Base-by-base conservation (phyloP, 2,797 vertebrate genomes). In the Champsocephalus esox region DNA sequence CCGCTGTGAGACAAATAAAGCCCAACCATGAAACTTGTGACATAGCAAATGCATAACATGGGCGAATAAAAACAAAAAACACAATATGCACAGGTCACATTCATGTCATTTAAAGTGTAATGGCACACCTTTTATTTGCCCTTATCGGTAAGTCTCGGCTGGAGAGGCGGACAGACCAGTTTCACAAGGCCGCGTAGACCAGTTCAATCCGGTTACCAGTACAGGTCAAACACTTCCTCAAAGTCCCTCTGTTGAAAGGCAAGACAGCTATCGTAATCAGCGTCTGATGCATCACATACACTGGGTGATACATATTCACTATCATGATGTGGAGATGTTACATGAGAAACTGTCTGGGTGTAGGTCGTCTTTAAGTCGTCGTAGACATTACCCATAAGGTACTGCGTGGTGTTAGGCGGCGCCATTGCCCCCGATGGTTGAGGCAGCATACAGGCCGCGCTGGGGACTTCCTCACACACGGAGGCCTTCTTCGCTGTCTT, bases 1-100 rank as follows among this genome's bases (percentile, higher is more conserved):
- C 90, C 89, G 90, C 95, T 96, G 94, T 92, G 91, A 88, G 92
- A 93, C 89, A 95, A 93, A 94, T 90, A 94, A 91, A 95, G 92
- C 92, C 93, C 92, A 92, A 88, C 88, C 91, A 94, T 96, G 88
- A 95, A 93, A 87, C 83, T 80, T 78, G 80, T 73, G 57, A 71
- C 75, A 83, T 24, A 8, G 9, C 19, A 62, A 56, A 5, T 46
- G 74, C 51, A 60, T 11, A 63, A 57, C 48, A 82, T 34, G 11
- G 70, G 76, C 79, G 75, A 70, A 17, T 38, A 72, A 57, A 67
- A 66, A 32, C 32, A 24, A 46, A 46, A 17, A 1, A 24, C 63
- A 55, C 66, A 51, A 73, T 11, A 24, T n/a, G 46, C 4, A 80
- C 12, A 34, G 2, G 43, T 4, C 14, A 63, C 16, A 65, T 1